These are phyloP conservation scores for Halcyon smyrnensis DNA, from an alignment of 2,797 vertebrate genomes.

Conservation along the genomic window DNA sequence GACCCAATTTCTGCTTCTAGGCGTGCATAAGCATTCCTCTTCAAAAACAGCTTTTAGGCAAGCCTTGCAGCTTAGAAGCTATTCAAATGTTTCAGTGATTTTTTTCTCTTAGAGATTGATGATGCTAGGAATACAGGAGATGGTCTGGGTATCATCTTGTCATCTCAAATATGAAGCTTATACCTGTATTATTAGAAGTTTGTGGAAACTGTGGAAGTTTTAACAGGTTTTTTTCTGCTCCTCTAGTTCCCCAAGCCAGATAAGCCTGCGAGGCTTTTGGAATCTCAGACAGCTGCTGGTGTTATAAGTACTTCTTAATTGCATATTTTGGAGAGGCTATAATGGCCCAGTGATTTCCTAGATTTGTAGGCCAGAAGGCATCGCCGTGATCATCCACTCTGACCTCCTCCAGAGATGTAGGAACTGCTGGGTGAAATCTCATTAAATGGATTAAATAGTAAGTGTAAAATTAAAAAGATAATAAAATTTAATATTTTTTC, in stretches of 20 bases:
- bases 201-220: neutral
- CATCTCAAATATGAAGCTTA: neutral
- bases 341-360: conserved; percentile 56
- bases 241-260: neutral
- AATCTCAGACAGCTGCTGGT: conserved; percentile 33
- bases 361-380: conserved; percentile 54
- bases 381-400: conserved; percentile 38
- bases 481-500: conserved; percentile 26
- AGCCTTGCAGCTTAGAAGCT: neutral
- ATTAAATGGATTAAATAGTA: conserved; percentile 58
- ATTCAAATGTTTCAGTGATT: neutral
- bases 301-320: conserved; percentile 63
- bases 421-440: conserved; percentile 51
- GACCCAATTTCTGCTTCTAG: neutral
- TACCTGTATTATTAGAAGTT: neutral
- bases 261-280: conserved; percentile 34
- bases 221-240: neutral
- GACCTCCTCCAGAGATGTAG: conserved; percentile 33
- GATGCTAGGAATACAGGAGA: neutral
- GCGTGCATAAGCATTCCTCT: neutral
- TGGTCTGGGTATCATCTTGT: neutral
- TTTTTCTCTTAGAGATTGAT: neutral
- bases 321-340: conserved; percentile 36
- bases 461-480: conserved; percentile 51
- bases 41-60: neutral